Conservation (phyloP, 2,888 invertebrate genomes). For the Pollenia griseotomentosa region DNA sequence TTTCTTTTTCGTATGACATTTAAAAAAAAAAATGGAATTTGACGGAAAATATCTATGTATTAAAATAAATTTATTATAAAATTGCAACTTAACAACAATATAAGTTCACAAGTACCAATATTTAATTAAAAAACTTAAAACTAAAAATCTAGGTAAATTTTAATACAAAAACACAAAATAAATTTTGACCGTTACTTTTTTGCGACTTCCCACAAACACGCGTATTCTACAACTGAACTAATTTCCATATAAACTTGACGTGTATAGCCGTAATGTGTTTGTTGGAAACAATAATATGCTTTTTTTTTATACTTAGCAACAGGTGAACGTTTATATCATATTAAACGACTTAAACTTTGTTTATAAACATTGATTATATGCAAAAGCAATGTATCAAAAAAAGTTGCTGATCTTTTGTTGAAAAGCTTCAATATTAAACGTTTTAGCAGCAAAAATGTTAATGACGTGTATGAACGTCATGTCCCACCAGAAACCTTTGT, state of each 20-base stretch:
- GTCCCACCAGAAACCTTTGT: constrained; percentile 25
- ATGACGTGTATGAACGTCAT: constrained; percentile 11
- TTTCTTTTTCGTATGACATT: constrained; percentile 28
- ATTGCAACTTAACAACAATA: constrained; percentile 18
- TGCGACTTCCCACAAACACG: constrained; percentile 27
- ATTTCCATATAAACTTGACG: constrained; percentile 25
- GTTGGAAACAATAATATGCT: not conserved
- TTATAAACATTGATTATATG: constrained; percentile 1
- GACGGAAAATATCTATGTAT: not conserved
- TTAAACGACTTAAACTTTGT: not conserved
- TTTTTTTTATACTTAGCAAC: constrained; percentile 16
- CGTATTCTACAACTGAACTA: constrained; percentile 12
- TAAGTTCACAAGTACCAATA: constrained; percentile 11
- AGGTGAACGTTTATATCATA: constrained; percentile 2
- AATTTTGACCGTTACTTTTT: constrained; percentile 22
- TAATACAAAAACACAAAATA: constrained; percentile 8
- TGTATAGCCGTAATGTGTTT: constrained; percentile 17
- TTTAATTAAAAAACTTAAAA: constrained; percentile 22
- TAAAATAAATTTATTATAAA: constrained; percentile 5
- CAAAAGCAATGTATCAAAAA: too few relatives aligned
- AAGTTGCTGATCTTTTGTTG: too few relatives aligned
- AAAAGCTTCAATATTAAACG: not conserved
- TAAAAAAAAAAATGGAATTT: constrained; percentile 9
- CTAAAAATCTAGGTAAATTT: constrained; percentile 16
- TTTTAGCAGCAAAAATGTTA: not conserved